Conservation (phyloP, 2,888 invertebrate species). For the Cephus sareptanus region DNA sequence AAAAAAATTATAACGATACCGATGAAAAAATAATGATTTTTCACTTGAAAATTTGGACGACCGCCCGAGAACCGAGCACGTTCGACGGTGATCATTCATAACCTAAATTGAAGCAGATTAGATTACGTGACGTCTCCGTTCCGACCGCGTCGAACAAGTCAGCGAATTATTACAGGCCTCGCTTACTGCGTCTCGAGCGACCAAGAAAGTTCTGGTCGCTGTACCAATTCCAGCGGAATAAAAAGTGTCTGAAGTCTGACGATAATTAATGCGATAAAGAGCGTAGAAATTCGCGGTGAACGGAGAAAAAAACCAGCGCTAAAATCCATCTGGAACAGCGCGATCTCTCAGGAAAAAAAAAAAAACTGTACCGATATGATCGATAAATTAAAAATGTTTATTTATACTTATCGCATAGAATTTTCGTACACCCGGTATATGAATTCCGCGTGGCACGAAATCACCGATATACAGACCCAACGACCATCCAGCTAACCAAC, state of each 20-base stretch:
- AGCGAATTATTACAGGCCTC: neutral
- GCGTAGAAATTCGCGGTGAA: neutral
- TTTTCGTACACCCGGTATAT: neutral
- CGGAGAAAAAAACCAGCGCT: neutral
- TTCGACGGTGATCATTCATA: neutral
- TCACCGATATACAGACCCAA: conserved; percentile 24
- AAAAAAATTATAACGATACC: neutral
- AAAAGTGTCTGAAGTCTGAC: neutral
- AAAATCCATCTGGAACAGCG: neutral
- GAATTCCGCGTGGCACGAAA: neutral
- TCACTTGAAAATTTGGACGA: neutral
- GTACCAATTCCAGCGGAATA: neutral
- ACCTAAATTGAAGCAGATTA: conserved; percentile 21
- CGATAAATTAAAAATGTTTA: neutral
- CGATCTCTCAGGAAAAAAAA: neutral
- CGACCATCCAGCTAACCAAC: conserved; percentile 43
- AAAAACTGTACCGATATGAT: neutral
- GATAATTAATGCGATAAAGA: neutral
- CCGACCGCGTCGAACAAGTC: neutral
- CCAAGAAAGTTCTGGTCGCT: neutral
- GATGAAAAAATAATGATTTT: neutral
- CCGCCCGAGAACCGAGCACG: neutral
- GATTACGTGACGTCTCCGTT: conserved; percentile 17
- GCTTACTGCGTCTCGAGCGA: neutral
- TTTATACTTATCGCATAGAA: no score